Base-by-base conservation (phyloP, 2,888 invertebrate genomes). In the Limnephilus marmoratus region DNA sequence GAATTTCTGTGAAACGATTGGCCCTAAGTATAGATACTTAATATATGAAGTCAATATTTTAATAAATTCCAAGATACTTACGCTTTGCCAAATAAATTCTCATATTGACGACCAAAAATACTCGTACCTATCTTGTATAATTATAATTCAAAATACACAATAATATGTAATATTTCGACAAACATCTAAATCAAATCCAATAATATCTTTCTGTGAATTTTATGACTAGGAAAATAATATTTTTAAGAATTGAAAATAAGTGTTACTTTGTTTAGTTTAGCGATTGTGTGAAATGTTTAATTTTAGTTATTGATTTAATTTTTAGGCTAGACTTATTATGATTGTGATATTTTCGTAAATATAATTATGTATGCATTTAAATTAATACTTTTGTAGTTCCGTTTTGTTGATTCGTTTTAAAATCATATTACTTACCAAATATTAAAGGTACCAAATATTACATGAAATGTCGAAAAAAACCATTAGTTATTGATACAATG, bases 381-480 rank as follows among this genome's bases (percentile, higher is more conserved):
- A 68, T 24, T 24, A n/a, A 68, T 68, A 68, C 37, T 85, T 41
- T 85, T 45, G 37, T 85, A 41, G 41, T n/a, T 34, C 37, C 34
- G 34, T 85, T 85, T 85, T 85, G 85, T 85, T 85, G n/a, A 85
- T 41, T 85, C 85, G 85, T 85, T 85, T 85, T 85, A 85, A 18
- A 85, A 34, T 34, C 82, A 34, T 34, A 34, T 34, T 82, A 82
- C 4, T 34, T 82, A 82, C 13, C 34, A 34, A 34, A 34, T 82
- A 82, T 82, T 82, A 82, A 82, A 18, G 82, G 34, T 82, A 34
- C 82, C 82, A 82, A 68, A 68, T 68, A 68, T 24, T 68, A 68
- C 68, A 68, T 68, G 5, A 68, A 68, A n/a, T 68, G 24, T 24
- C 68, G 68, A n/a, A 24, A 68, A 7, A 24, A n/a, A 68, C 24